Evolutionary conservation across 2,113 vertebrate species (phyloP).

Genomic region (Lates calcarifer): DNA sequence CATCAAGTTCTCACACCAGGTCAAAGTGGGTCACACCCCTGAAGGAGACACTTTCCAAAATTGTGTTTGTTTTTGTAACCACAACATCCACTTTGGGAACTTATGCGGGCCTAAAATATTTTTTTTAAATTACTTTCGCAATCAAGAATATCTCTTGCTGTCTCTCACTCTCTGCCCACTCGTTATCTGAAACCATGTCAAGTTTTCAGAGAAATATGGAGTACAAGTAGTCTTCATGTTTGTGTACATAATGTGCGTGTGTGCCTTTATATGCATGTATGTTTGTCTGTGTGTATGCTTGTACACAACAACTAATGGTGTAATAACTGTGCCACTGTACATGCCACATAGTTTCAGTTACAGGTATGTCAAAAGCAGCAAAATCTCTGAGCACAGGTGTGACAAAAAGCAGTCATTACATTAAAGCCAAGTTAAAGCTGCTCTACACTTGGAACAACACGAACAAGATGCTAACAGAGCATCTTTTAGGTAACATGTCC

Average conservation of each 20-base stretch:
- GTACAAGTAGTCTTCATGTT: constrained; percentile 26
- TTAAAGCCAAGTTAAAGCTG: background rate
- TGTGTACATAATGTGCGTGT: no score
- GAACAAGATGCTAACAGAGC: no score
- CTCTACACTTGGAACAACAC: no score
- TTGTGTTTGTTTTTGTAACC: constrained; percentile 50
- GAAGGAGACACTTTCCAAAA: constrained; percentile 63
- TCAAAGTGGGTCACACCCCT: constrained; percentile 43
- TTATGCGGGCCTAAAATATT: constrained; percentile 49
- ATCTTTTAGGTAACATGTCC: background rate
- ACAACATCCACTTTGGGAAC: constrained; percentile 53
- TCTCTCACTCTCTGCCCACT: constrained; percentile 9
- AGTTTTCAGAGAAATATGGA: constrained; percentile 43
- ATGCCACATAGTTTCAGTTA: background rate
- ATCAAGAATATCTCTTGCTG: background rate
- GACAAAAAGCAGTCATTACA: background rate
- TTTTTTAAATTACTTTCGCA: no score
- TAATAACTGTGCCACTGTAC: background rate
- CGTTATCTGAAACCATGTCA: background rate
- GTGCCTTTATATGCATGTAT: no score
- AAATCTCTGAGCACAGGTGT: background rate
- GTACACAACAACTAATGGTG: no score
- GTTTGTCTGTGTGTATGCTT: no score
- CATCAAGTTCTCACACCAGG: constrained; percentile 69
- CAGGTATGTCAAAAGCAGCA: constrained; percentile 2